Evolutionary conservation across 2,113 vertebrate genomes (phyloP), one percentile per base, ranked within the genome.

Genomic region (Procavia capensis): DNA sequence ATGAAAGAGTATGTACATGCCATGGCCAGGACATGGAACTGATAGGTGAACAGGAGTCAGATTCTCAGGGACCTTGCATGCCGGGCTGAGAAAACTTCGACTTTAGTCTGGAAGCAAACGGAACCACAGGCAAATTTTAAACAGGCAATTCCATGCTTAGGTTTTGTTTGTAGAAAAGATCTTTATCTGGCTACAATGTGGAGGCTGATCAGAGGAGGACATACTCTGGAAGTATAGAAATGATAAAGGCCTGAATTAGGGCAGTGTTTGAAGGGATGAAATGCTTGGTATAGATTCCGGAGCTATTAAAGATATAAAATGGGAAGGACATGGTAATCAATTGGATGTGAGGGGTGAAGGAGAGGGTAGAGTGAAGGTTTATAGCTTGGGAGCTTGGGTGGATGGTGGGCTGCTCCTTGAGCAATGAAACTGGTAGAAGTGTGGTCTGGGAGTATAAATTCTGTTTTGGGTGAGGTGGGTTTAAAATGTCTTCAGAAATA

Each of bases 281-380:
- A 97, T 96, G 88, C 90, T 97, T 83, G 94, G 90, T 96, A 97
- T 90, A 72, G 84, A 80, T 93, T 97, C 95, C 95, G 97, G 95
- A 95, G 82, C 85, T 95, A 96, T 95, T 93, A 95, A 95, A 54
- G 85, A 96, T 94, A 92, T 82, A 96, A 87, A 94, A 96, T 94
- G 96, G 94, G 84, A 92, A 95, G 92, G 81, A 85, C 39, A 45
- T 79, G 61, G 92, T 95, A 97, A 97, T 93, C 96, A 96, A 94
- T 97, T 97, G 93, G 85, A 93, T 92, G 76, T 78, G 82, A 97
- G 90, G 88, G 75, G 68, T 76, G 59, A 95, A 87, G 72, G 87
- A 93, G 81, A 93, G n/a, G 87, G 87, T 90, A 59, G 76, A 90
- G 81, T 9, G 2, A 72, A 94, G 86, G 50, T 90, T 91, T 94